These are phyloP conservation scores for Phaonia tiefii DNA, from an alignment of 2,888 invertebrate genomes.

Conservation along the genomic window DNA sequence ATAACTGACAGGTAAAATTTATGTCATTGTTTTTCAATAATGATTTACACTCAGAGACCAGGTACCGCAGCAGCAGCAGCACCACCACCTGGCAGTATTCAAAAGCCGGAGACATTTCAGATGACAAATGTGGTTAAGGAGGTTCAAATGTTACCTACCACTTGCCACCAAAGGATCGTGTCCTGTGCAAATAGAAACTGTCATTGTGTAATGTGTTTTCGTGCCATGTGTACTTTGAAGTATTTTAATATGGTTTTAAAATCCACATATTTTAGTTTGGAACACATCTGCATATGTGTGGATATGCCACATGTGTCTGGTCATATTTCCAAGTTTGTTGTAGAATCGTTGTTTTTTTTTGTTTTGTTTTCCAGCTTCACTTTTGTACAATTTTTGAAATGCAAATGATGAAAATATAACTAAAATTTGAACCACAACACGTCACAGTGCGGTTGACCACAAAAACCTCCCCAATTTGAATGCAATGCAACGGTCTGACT, in stretches of 20 bases:
- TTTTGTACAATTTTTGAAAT: conserved; percentile 49
- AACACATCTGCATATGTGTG: neutral
- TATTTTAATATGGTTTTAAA: too few species aligned
- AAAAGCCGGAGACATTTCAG: neutral
- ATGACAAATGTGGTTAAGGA: conserved; percentile 13
- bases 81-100: neutral
- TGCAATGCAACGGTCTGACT: conserved; percentile 55
- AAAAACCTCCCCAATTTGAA: conserved; percentile 49
- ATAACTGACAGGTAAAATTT: neutral
- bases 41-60: conserved; percentile 1
- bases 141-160: neutral
- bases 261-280: neutral
- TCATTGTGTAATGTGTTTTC: neutral
- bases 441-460: conserved; percentile 63
- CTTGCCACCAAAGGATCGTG: neutral
- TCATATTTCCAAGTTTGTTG: neutral
- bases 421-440: conserved; percentile 63
- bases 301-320: neutral
- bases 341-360: conserved; percentile 27
- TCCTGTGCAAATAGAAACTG: neutral
- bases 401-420: conserved; percentile 60
- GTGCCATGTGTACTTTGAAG: too few species aligned
- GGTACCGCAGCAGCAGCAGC: neutral
- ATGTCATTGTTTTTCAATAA: conserved; percentile 22
- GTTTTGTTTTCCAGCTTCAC: neutral